Evolutionary conservation across 2,113 vertebrate species (phyloP).

Genomic region (Poicephalus meyeri): DNA sequence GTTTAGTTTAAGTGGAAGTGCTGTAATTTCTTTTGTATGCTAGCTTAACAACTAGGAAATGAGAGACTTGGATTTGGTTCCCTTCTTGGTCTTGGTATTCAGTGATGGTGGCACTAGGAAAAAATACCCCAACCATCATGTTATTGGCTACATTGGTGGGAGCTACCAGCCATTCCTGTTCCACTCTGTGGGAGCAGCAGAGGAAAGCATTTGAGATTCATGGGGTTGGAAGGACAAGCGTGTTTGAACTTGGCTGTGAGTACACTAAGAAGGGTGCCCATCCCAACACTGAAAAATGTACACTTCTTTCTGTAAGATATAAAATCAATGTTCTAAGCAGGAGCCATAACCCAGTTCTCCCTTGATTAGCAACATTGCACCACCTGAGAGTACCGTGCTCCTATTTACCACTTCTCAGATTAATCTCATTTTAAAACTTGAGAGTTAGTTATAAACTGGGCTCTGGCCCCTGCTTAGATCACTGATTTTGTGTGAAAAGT

Average conservation of each 20-base stretch:
- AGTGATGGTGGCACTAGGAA: background rate
- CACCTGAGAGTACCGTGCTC: background rate
- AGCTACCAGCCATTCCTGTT: rapidly evolving
- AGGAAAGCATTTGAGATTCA: background rate
- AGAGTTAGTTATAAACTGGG: background rate
- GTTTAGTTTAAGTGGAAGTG: background rate
- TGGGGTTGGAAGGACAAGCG: background rate
- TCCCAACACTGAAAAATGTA: background rate
- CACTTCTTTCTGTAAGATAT: background rate
- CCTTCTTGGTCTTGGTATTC: background rate
- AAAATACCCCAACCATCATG: background rate
- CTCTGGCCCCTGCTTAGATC: background rate
- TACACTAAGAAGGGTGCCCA: background rate
- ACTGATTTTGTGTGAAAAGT: background rate
- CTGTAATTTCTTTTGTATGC: background rate
- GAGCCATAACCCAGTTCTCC: background rate
- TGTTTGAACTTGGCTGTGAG: background rate
- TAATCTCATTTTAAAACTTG: background rate
- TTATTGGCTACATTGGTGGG: background rate
- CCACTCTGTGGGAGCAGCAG: background rate
- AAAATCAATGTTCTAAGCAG: background rate
- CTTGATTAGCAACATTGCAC: background rate
- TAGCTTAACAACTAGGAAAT: background rate
- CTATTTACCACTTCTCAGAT: background rate
- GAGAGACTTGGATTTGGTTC: background rate